Evolutionary conservation across 2,888 invertebrate genomes (phyloP).

Genomic region (Dicyrtomina minuta): DNA sequence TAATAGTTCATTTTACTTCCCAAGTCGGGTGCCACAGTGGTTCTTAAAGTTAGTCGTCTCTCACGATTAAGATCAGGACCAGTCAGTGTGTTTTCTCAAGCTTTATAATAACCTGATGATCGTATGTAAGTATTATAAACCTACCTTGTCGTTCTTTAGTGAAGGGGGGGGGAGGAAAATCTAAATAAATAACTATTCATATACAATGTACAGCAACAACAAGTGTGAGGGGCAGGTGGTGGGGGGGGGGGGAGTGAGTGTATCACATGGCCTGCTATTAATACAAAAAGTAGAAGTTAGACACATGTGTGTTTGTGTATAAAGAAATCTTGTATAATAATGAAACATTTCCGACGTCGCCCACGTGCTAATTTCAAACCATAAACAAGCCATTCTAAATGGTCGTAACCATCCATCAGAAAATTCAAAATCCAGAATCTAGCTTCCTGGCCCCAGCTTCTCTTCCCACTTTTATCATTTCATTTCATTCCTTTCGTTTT

Average conservation of each 20-base stretch:
- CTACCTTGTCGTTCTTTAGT: no score
- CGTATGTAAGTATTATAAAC: no score
- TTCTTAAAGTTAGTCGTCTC: no score
- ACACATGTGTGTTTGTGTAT: background rate
- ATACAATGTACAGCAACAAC: background rate
- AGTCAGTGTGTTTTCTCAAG: no score
- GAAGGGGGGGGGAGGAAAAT: background rate
- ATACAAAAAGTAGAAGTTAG: background rate
- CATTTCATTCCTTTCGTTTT: background rate
- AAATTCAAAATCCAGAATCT: background rate
- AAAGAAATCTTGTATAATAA: background rate
- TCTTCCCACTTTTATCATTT: slow-evolving; percentile 2
- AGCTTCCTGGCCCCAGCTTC: slow-evolving; percentile 4
- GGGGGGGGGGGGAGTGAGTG: background rate
- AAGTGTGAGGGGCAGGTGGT: no score
- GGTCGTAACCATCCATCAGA: slow-evolving; percentile 16
- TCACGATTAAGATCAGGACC: no score
- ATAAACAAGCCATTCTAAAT: slow-evolving; percentile 20
- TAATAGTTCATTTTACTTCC: no score
- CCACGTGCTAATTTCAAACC: slow-evolving; percentile 25
- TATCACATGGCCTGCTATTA: background rate
- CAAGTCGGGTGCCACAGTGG: no score
- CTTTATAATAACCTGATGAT: no score
- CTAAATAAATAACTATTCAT: background rate
- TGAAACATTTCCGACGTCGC: slow-evolving; percentile 19